Base-by-base conservation (phyloP, 1,140 invertebrate species). In the Trachymyrmex septentrionalis region DNA sequence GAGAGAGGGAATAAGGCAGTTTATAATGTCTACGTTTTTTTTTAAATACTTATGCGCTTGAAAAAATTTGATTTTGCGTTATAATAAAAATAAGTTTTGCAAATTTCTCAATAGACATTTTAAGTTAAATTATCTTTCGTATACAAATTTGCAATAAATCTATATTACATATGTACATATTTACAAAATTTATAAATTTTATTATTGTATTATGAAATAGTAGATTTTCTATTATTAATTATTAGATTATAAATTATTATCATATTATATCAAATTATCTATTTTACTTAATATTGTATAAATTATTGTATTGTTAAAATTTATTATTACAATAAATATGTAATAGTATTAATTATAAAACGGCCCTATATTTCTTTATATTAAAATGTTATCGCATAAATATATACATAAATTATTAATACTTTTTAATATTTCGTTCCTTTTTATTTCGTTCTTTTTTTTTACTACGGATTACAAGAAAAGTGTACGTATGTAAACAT, bases 81-180 rank as follows among this genome's bases (percentile, higher is more conserved):
- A 57, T 14, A 55, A 30, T 14, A 30, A 53, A 53, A 72, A n/a
- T 34, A n/a, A 73, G 34, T 57, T 57, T 55, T 10, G 16, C 19
- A 1, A 27, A 57, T 73, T 21, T 73, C 21, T 0, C 9, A 2
- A 55, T 34, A n/a, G 4, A 55, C 4, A 55, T 57, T 55, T n/a
- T 30, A 19, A 30, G 4, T 50, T 12, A 6, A 73, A 34, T 34
- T 27, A 24, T 64, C 53, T 30, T 72, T 21, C 6, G 34, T 10
- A 57, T 34, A 55, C 14, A 34, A 57, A 73, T 57, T 73, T 57
- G 7, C 30, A 57, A 73, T 57, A 73, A 73, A 72, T 30, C 24
- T 53, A 55, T 72, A n/a, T 44, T 44, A 44, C 9, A 53, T 67
- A 3, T 21, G 6, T 21, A n/a, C 38, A 21, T 38, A 38, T 66